Conservation (phyloP, 2,797 vertebrate genomes). For the Cynodonichthys magdalenae region DNA sequence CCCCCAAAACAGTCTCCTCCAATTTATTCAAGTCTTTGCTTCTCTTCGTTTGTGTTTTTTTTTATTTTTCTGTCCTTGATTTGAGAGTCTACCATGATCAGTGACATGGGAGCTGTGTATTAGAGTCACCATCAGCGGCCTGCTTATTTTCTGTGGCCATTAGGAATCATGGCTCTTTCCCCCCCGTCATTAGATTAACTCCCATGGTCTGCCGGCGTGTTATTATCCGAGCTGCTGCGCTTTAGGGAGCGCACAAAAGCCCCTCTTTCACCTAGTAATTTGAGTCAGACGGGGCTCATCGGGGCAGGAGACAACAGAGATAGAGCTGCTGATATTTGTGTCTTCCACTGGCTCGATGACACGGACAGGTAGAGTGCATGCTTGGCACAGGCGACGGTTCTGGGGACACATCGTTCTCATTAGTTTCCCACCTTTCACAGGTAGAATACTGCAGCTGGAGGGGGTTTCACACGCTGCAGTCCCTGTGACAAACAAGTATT, state of each 20-base stretch:
- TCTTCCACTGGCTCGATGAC: slow-evolving; percentile 64
- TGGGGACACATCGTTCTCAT: slow-evolving; percentile 58
- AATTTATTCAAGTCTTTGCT: slow-evolving; percentile 4
- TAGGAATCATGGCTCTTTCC: slow-evolving; percentile 49
- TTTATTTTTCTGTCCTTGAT: slow-evolving; percentile 9
- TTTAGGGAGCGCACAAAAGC: slow-evolving; percentile 54
- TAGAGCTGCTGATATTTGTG: slow-evolving; percentile 56
- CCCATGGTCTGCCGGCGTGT: slow-evolving; percentile 59
- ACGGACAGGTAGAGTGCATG: slow-evolving; percentile 61
- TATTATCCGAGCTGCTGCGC: slow-evolving; percentile 67
- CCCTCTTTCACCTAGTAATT: slow-evolving; percentile 73
- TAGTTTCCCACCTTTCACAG: slow-evolving; percentile 51
- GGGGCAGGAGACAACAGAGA: slow-evolving; percentile 52
- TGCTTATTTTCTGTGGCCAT: slow-evolving; percentile 48
- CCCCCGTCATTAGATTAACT: slow-evolving; percentile 77
- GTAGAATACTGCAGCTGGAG: slow-evolving; percentile 19
- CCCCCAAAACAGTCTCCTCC: not conserved
- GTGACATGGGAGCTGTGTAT: slow-evolving; percentile 26
- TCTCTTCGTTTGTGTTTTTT: slow-evolving; percentile 1
- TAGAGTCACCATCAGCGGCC: slow-evolving; percentile 39
- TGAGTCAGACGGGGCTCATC: slow-evolving; percentile 57
- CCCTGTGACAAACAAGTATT: slow-evolving; percentile 46
- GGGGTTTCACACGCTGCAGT: slow-evolving; percentile 39
- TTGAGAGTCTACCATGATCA: slow-evolving; percentile 16
- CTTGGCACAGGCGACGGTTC: slow-evolving; percentile 61